Evolutionary conservation across 2,113 vertebrate species (phyloP), one percentile per base, ranked within the genome.

Genomic region (Athene noctua): DNA sequence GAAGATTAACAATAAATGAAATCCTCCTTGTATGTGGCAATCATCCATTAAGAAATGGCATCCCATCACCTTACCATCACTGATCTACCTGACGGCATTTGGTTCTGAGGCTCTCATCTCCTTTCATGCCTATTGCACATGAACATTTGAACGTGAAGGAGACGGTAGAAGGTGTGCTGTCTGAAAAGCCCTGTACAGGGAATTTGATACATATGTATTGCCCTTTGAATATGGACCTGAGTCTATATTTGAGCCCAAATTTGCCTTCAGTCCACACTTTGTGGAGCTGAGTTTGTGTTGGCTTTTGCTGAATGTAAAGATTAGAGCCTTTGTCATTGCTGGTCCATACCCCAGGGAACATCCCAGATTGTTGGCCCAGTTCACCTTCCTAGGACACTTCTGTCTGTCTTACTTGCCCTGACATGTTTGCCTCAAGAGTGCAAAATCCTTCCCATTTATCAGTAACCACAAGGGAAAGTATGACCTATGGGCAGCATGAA

Each of bases 101-200:
- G 5, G 14, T 57, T 27, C 68, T 86, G 61, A 79, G 14, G 40
- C 16, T 44, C 34, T 74, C 34, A 25, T 44, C 46, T 86, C 59
- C 46, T 42, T 61, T 38, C 4, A 1, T 23, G 49, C 5, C 49
- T 16, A 62, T 17, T 1, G 0, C 61, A 44, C 30, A 6, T 0
- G 0, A 61, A 34, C 10, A 15, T 59, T 30, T 62, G 46, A 74
- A 58, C 9, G 22, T 54, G 27, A 87, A 57, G 38, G 52, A 61
- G 38, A 18, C 42, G 16, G 55, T 17, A 32, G 66, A 62, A 77
- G 26, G 11, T 47, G 8, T 44, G 36, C 5, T 42, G 25, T 23
- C n/a, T 58, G 26, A 84, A 84, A 32, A 71, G 5, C 26, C 17
- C 20, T 27, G 3, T 14, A 25, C 5, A 62, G 7, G 32, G 11